Conservation (phyloP, 2,888 invertebrate species). For the Drosophila kambysellisi region DNA sequence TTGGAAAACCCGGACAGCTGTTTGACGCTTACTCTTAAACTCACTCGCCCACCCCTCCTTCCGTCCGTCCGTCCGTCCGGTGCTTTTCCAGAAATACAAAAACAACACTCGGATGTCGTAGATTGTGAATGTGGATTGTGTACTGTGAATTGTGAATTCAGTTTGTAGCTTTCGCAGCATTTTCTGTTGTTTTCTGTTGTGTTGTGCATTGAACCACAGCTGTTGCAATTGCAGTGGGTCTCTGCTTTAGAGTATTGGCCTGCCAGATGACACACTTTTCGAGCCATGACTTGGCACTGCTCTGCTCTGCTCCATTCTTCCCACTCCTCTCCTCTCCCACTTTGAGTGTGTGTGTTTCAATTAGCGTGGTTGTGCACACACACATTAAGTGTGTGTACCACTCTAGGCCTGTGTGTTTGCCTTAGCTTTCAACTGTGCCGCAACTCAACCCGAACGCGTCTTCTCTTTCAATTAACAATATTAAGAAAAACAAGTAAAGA, state of each 20-base stretch:
- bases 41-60: constrained; percentile 21
- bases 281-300: constrained; percentile 12
- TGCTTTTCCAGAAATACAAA: constrained; percentile 32
- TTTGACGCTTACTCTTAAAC: constrained; percentile 40
- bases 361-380: constrained; percentile 33
- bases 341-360: constrained; percentile 17
- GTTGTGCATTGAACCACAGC: constrained; percentile 40
- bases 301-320: not conserved
- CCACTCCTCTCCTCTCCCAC: not conserved
- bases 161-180: constrained; percentile 8
- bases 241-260: constrained; percentile 17
- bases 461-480: constrained; percentile 58
- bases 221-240: constrained; percentile 8
- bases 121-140: constrained; percentile 20
- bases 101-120: constrained; percentile 24
- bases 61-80: constrained; percentile 2
- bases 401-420: constrained; percentile 8
- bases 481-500: constrained; percentile 9
- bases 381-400: constrained; percentile 13
- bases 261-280: constrained; percentile 50
- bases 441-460: constrained; percentile 3
- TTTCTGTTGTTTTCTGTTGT: constrained; percentile 1
- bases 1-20: constrained; percentile 60
- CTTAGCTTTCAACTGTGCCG: constrained; percentile 5
- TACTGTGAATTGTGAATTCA: constrained; percentile 5